Evolutionary conservation across 2,888 invertebrate genomes (phyloP), one percentile per base, ranked within the genome.

Genomic region (Drosophila anomalata): DNA sequence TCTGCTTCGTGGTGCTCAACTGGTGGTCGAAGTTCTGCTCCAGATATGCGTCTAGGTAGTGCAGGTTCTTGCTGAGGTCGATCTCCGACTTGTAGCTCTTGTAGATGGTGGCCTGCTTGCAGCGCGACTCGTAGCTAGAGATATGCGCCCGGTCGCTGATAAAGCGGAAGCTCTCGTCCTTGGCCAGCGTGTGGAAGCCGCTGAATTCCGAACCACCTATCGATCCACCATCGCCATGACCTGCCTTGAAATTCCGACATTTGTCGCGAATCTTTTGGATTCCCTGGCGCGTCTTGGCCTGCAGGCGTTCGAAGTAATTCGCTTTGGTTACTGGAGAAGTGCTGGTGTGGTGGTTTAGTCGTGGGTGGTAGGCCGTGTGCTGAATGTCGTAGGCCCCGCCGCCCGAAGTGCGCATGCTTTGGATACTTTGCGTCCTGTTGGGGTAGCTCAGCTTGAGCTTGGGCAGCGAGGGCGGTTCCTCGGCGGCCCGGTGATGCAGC

Each of bases 1-100:
- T 79, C 50, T 89, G 88, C 26, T 86, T 84, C 56, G 82, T 82
- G 11, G 69, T 76, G 62, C 81, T 74, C 58, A 89, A 63, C 24
- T 84, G 80, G 59, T 90, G 89, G 39, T 92, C 92, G 33, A 92
- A 92, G 78, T 92, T 91, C 61, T 92, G 90, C 76, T 91, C 91
- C n/a, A 92, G 67, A 69, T 92, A 92, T 5, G 91, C 90, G 62
- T 92, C 92, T 52, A 92, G 71, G 56, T 91, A 92, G 68, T 91
- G 90, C 6, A 92, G 78, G 73, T 92, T 92, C 66, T 91, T 91
- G 39, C 91, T 91, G 5, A 92, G 79, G 76, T 92, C 92, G 42
- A 92, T 88, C 75, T 92, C 92, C 1, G 92, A 92, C 61, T 92
- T 92, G 73, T 92, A 92, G 73, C 91, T 91, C 76, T 92, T 92